A percentile compares a stretch with the other conserved stretches of the same genome.
Evolutionary conservation across 1,140 invertebrate species (phyloP).

Genomic region (Galendromus occidentalis): DNA sequence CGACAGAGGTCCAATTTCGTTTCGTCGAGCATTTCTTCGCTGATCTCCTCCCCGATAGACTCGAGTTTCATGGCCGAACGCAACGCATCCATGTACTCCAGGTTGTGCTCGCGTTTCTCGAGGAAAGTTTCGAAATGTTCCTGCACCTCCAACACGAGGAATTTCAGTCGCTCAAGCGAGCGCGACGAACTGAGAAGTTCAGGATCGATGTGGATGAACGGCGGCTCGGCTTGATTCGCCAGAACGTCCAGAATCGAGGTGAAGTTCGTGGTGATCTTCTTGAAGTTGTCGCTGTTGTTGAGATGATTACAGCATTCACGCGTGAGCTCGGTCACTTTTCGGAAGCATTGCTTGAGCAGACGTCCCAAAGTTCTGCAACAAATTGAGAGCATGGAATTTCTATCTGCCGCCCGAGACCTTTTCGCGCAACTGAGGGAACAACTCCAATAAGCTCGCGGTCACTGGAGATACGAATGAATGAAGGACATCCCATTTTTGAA

Average conservation of each 20-base stretch:
- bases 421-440: too few relatives aligned
- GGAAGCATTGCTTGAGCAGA: slow-evolving; percentile 25
- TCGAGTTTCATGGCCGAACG: slow-evolving; percentile 52
- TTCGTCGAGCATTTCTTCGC: slow-evolving; percentile 36
- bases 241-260: slow-evolving; percentile 21
- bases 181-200: slow-evolving; percentile 33
- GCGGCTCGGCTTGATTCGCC: slow-evolving; percentile 20
- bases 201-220: slow-evolving; percentile 22
- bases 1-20: slow-evolving; percentile 48
- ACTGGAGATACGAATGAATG: too few relatives aligned
- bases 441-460: too few relatives aligned
- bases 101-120: slow-evolving; percentile 67
- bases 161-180: slow-evolving; percentile 51
- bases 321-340: slow-evolving; percentile 24
- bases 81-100: slow-evolving; percentile 54
- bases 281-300: slow-evolving; percentile 16
- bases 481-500: too few relatives aligned
- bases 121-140: slow-evolving; percentile 86
- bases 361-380: slow-evolving; percentile 19
- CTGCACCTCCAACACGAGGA: slow-evolving; percentile 74
- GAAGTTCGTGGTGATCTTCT: slow-evolving; percentile 19
- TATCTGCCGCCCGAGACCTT: neutral
- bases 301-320: slow-evolving; percentile 22
- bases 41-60: slow-evolving; percentile 38
- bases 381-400: neutral